These are phyloP conservation scores for Sylvietta virens DNA, from an alignment of 2,113 vertebrate genomes.

Conservation along the genomic window DNA sequence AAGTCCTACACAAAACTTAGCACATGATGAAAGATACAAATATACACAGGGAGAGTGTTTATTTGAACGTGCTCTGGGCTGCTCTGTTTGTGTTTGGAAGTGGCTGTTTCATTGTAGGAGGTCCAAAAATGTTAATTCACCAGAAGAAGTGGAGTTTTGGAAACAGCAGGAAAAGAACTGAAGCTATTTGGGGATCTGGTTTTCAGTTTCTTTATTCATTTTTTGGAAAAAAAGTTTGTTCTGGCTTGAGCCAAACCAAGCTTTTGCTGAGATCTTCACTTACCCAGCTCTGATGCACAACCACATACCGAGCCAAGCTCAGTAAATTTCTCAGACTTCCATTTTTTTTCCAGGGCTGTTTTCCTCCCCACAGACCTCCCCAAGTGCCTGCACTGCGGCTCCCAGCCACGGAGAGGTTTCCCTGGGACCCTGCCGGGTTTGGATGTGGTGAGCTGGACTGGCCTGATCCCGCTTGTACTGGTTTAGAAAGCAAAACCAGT, in stretches of 20 bases:
- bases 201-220: constrained; percentile 4
- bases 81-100: neutral
- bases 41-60: constrained; percentile 23
- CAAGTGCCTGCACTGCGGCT: neutral
- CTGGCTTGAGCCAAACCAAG: neutral
- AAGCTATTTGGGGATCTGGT: neutral
- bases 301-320: neutral
- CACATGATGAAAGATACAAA: neutral
- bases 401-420: neutral
- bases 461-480: neutral
- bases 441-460: neutral
- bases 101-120: constrained; percentile 26
- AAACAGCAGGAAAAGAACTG: neutral
- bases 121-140: constrained; percentile 19
- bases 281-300: neutral
- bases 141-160: neutral
- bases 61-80: neutral
- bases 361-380: neutral
- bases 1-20: neutral
- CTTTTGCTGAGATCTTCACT: neutral
- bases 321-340: neutral
- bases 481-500: too few species aligned
- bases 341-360: neutral
- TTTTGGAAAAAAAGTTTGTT: neutral
- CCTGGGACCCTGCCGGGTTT: neutral